These are phyloP conservation scores for Phengaris alcon DNA, from an alignment of 2,888 invertebrate species.

Conservation along the genomic window DNA sequence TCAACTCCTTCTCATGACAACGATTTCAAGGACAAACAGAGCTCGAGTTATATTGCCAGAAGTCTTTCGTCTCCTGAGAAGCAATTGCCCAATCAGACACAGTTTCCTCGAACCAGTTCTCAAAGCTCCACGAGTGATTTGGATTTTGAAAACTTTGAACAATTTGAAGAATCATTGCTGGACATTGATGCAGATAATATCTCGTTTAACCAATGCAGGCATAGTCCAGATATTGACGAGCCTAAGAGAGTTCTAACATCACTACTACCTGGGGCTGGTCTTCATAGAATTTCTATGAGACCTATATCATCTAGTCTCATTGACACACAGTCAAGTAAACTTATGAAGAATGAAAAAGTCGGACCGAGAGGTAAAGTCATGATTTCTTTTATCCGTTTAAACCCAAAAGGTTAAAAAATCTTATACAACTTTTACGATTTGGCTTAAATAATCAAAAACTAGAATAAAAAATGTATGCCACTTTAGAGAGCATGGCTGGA, in stretches of 20 bases:
- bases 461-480: background rate
- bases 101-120: constrained; percentile 47
- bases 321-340: constrained; percentile 56
- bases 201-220: constrained; percentile 52
- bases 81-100: constrained; percentile 44
- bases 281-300: constrained; percentile 63
- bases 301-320: constrained; percentile 56
- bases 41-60: constrained; percentile 57
- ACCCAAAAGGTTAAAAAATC: background rate
- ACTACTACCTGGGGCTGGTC: constrained; percentile 67
- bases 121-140: constrained; percentile 64
- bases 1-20: constrained; percentile 66
- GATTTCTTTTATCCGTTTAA: background rate
- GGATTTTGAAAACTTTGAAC: constrained; percentile 69
- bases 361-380: constrained; percentile 55
- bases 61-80: constrained; percentile 69
- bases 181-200: constrained; percentile 68
- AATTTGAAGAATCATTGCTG: constrained; percentile 67
- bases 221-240: constrained; percentile 59
- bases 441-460: background rate
- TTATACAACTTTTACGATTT: background rate
- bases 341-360: constrained; percentile 48
- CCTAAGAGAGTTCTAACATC: constrained; percentile 64
- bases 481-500: too few species aligned
- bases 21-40: constrained; percentile 49